Percentiles rank a stretch among this genome's conserved stretches.
These are phyloP conservation scores for Gisinianus flammeolus DNA, from an alignment of 2,888 invertebrate genomes.

Conservation along the genomic window DNA sequence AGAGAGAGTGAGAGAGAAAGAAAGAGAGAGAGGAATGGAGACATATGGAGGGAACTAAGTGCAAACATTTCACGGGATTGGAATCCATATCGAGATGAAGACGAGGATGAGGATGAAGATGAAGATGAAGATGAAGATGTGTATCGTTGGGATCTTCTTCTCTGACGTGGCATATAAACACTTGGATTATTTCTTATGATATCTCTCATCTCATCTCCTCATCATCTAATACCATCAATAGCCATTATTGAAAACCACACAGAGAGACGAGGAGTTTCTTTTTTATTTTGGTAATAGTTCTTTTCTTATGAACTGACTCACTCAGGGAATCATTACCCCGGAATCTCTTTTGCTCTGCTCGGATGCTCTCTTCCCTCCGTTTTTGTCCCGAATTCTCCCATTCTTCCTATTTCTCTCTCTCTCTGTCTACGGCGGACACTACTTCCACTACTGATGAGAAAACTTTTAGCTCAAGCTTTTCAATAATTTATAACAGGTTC, in stretches of 20 bases:
- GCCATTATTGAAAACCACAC: constrained; percentile 24
- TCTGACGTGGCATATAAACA: constrained; percentile 36
- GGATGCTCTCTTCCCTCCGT: not conserved
- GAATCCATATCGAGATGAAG: not conserved
- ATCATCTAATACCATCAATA: constrained; percentile 7
- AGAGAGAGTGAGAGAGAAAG: not conserved
- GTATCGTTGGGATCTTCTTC: not conserved
- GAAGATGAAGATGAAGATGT: not conserved
- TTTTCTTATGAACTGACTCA: constrained; percentile 1
- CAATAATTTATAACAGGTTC: constrained; percentile 30
- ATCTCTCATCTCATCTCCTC: constrained; percentile 12
- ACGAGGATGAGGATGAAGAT: not conserved
- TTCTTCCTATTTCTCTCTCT: not conserved
- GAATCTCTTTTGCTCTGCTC: constrained; percentile 17
- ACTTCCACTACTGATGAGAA: constrained; percentile 17
- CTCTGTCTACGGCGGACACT: not conserved
- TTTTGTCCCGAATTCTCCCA: not conserved
- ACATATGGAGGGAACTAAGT: not conserved
- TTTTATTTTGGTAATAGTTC: not conserved
- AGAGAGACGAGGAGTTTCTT: not conserved
- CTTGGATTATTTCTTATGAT: constrained; percentile 34
- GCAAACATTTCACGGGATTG: not conserved
- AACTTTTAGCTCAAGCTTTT: constrained; percentile 25
- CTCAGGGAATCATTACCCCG: not conserved
- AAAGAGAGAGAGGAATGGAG: not conserved